Percentiles rank a stretch among this genome's conserved stretches.
phyloP scores from a whole-genome alignment of 2,797 vertebrate genomes.

The Eleutherodactylus coqui region DNA sequence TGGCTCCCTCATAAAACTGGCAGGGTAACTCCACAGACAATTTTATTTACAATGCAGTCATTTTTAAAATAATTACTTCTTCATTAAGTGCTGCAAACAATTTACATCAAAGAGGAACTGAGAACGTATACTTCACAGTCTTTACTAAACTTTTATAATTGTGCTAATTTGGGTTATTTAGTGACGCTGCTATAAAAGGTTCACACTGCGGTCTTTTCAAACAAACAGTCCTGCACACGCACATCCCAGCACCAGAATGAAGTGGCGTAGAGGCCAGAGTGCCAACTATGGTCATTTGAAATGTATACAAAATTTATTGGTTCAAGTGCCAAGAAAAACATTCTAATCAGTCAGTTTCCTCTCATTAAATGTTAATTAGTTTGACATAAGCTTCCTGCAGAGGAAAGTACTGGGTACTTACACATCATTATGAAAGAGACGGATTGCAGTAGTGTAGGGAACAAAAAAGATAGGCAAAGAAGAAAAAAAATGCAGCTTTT shows the following conservation, averaged over 20 bases:
- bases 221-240: slow-evolving; percentile 68
- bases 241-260: slow-evolving; percentile 56
- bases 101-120: slow-evolving; percentile 59
- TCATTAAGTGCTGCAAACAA: slow-evolving; percentile 63
- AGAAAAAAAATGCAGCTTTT: slow-evolving; percentile 35
- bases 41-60: slow-evolving; percentile 23
- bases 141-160: slow-evolving; percentile 68
- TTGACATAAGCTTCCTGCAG: slow-evolving; percentile 85
- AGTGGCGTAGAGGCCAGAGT: slow-evolving; percentile 68
- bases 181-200: slow-evolving; percentile 66
- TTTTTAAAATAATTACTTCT: slow-evolving; percentile 45
- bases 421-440: slow-evolving; percentile 83
- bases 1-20: slow-evolving; percentile 14
- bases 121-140: slow-evolving; percentile 66
- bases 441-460: slow-evolving; percentile 74
- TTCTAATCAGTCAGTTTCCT: slow-evolving; percentile 89
- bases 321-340: slow-evolving; percentile 87
- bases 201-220: slow-evolving; percentile 73
- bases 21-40: not conserved
- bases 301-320: slow-evolving; percentile 84
- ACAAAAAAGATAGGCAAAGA: slow-evolving; percentile 63
- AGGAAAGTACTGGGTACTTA: slow-evolving; percentile 85
- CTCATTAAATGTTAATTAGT: slow-evolving; percentile 90
- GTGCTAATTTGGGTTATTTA: slow-evolving; percentile 66
- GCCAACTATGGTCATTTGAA: slow-evolving; percentile 67